phyloP scores from a whole-genome alignment of 1,140 invertebrate species.

The Propsilocerus akamusi region DNA sequence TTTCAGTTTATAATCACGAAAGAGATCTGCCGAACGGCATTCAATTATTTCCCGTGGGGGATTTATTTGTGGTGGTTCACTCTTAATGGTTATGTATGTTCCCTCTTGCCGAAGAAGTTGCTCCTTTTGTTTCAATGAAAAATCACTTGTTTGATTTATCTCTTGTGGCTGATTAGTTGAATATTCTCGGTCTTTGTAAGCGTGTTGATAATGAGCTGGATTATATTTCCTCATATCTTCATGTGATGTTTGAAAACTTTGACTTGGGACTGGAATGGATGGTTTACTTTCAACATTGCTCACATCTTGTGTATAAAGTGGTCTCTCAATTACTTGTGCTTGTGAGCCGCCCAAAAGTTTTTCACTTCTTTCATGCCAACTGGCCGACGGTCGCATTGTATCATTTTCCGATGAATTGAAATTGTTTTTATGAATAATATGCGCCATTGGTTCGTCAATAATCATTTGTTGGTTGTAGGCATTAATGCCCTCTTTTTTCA shows the following conservation, averaged over 20 bases:
- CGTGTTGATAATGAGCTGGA: neutral
- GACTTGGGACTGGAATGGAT: too few relatives aligned
- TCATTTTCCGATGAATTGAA: neutral
- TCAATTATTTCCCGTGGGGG: neutral
- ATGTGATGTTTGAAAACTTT: too few relatives aligned
- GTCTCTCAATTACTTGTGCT: neutral
- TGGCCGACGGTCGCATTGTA: neutral
- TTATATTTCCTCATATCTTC: neutral
- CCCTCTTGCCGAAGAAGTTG: neutral
- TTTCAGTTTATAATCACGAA: neutral
- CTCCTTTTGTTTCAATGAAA: neutral
- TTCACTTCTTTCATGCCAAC: neutral
- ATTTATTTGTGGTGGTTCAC: neutral
- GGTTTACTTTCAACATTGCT: neutral
- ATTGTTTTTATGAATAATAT: conserved; percentile 5
- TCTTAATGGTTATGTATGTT: neutral
- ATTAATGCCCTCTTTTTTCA: neutral
- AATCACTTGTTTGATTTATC: neutral
- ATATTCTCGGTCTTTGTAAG: conserved; percentile 1
- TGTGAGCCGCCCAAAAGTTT: neutral
- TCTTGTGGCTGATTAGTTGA: too few relatives aligned
- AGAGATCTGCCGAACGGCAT: neutral
- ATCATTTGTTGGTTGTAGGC: neutral
- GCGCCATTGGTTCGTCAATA: conserved; percentile 3
- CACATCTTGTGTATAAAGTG: neutral